These are phyloP conservation scores for Amphimedon queenslandica DNA, from an alignment of 37 sponge, comb jelly and placozoan species.

Conservation along the genomic window DNA sequence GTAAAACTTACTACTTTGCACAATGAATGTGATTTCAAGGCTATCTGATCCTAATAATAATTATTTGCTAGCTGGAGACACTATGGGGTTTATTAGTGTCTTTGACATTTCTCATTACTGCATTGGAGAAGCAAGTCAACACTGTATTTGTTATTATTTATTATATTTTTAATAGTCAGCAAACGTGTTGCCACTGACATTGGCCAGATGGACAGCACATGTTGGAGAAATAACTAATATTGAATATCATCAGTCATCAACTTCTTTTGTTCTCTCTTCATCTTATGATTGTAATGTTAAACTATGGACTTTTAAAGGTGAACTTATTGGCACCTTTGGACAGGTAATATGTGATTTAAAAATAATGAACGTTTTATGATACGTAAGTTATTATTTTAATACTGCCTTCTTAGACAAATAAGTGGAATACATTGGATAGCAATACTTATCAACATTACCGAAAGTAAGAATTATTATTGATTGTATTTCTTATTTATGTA, in stretches of 20 bases:
- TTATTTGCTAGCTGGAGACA: slow-evolving; percentile 87
- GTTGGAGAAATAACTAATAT: slow-evolving; percentile 64
- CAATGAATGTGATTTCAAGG: no score
- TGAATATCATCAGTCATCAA: no score
- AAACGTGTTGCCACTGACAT: neutral
- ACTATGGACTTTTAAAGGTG: slow-evolving; percentile 86
- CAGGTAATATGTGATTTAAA: no score
- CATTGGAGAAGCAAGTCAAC: neutral
- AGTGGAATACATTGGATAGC: no score
- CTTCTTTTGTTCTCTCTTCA: slow-evolving; percentile 69
- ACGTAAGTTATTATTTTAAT: no score
- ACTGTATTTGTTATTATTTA: no score
- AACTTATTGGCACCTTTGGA: slow-evolving; percentile 93
- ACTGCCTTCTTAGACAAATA: no score
- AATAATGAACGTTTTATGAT: no score
- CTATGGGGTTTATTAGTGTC: slow-evolving; percentile 74
- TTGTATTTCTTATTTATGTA: no score
- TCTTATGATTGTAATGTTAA: slow-evolving; percentile 83
- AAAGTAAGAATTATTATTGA: no score
- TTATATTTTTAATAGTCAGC: neutral
- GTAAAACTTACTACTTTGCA: no score
- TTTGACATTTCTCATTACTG: slow-evolving; percentile 70
- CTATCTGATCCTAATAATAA: slow-evolving; percentile 69
- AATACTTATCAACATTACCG: no score
- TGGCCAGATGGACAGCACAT: slow-evolving; percentile 74